Evolutionary conservation across 2,888 invertebrate species (phyloP).

Genomic region (Pachycephus smyrnensis): DNA sequence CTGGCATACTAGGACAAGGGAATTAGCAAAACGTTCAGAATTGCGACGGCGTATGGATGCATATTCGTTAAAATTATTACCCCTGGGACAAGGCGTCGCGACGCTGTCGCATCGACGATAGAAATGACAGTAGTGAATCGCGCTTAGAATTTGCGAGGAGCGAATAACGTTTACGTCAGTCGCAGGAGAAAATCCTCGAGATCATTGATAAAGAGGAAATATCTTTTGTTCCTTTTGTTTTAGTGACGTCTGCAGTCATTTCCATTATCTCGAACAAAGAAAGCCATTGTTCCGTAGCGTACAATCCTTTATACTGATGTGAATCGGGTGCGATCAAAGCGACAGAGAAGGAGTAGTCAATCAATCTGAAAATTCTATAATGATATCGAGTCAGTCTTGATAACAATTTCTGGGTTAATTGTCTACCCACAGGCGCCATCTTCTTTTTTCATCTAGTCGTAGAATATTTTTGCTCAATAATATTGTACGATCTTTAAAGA

Average conservation of each 20-base stretch:
- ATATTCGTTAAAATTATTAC: constrained; percentile 5
- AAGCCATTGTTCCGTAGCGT: background rate
- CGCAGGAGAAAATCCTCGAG: background rate
- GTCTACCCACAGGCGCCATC: background rate
- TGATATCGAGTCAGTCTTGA: background rate
- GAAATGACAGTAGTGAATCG: background rate
- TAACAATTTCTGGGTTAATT: background rate
- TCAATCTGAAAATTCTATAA: background rate
- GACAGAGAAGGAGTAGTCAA: background rate
- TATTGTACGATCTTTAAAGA: background rate
- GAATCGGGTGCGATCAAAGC: background rate
- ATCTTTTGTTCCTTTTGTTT: background rate
- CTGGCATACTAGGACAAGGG: background rate
- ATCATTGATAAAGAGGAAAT: background rate
- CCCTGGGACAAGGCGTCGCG: background rate
- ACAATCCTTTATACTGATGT: background rate
- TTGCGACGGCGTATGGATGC: background rate
- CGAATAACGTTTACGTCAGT: background rate
- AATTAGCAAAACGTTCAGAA: constrained; percentile 1
- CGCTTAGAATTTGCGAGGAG: background rate
- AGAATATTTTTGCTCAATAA: background rate
- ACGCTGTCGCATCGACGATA: background rate
- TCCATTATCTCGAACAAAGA: background rate
- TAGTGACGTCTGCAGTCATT: background rate
- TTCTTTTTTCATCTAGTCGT: background rate